Evolutionary conservation across 1,140 invertebrate genomes (phyloP).

Genomic region (Drosophila funebris): DNA sequence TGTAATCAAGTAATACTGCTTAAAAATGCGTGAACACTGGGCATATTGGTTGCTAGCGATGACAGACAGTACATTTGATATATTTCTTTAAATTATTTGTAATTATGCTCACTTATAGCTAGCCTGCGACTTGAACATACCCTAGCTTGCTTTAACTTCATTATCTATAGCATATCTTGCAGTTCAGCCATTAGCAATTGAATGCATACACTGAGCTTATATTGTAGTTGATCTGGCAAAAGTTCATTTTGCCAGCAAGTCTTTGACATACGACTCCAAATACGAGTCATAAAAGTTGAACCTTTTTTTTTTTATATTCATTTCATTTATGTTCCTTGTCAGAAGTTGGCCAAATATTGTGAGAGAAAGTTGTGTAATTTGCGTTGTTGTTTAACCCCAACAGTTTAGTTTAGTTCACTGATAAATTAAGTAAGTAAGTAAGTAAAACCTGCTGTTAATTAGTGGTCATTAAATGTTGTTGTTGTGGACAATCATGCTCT

Average conservation of each 20-base stretch:
- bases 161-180: background rate
- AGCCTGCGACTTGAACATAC: too few species aligned
- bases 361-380: slow-evolving; percentile 8
- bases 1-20: slow-evolving; percentile 56
- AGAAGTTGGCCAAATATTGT: slow-evolving; percentile 2
- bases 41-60: background rate
- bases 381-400: slow-evolving; percentile 2
- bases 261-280: slow-evolving; percentile 22
- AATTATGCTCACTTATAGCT: too few species aligned
- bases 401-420: background rate
- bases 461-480: slow-evolving; percentile 24
- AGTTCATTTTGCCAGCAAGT: slow-evolving; percentile 27
- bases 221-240: slow-evolving; percentile 26
- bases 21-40: background rate
- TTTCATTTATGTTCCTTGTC: background rate
- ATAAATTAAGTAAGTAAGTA: slow-evolving; percentile 3
- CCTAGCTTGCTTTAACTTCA: too few species aligned
- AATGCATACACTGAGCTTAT: background rate
- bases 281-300: slow-evolving; percentile 15
- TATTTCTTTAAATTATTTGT: too few species aligned
- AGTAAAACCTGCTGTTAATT: slow-evolving; percentile 56
- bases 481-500: slow-evolving; percentile 20
- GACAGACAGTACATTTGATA: too few species aligned
- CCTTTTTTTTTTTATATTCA: slow-evolving; percentile 14
- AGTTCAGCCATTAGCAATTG: background rate